Evolutionary conservation across 2,797 vertebrate species (phyloP).

Genomic region (Spinus olivaceus): DNA sequence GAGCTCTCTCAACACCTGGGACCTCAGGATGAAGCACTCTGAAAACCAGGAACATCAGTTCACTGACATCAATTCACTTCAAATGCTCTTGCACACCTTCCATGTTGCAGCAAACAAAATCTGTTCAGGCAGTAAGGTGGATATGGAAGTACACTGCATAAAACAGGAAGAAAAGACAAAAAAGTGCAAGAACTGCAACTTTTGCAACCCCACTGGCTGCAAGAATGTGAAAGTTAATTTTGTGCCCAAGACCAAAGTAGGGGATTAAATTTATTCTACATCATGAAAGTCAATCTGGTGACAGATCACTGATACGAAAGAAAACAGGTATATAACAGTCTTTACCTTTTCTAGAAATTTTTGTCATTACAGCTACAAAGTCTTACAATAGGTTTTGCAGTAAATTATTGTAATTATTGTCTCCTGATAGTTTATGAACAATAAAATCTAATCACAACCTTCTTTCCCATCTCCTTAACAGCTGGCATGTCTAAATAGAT

Average conservation of each 20-base stretch:
- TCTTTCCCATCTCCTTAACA: background rate
- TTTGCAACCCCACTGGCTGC: background rate
- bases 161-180: background rate
- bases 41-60: background rate
- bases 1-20: background rate
- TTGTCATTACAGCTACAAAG: background rate
- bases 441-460: background rate
- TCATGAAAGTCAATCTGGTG: background rate
- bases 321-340: background rate
- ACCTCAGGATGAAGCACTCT: background rate
- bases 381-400: background rate
- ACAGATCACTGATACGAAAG: background rate
- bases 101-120: background rate
- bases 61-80: background rate
- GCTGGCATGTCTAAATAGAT: background rate
- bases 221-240: background rate
- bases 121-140: background rate
- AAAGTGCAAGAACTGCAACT: background rate
- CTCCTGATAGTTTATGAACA: background rate
- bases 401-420: background rate
- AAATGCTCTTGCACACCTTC: background rate
- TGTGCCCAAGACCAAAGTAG: background rate
- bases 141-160: background rate
- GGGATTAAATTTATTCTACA: background rate
- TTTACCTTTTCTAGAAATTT: background rate